A percentile compares a stretch with the other conserved stretches of the same genome.
These are phyloP conservation scores for Esox lucius DNA, from an alignment of 2,797 vertebrate genomes.

Conservation along the genomic window DNA sequence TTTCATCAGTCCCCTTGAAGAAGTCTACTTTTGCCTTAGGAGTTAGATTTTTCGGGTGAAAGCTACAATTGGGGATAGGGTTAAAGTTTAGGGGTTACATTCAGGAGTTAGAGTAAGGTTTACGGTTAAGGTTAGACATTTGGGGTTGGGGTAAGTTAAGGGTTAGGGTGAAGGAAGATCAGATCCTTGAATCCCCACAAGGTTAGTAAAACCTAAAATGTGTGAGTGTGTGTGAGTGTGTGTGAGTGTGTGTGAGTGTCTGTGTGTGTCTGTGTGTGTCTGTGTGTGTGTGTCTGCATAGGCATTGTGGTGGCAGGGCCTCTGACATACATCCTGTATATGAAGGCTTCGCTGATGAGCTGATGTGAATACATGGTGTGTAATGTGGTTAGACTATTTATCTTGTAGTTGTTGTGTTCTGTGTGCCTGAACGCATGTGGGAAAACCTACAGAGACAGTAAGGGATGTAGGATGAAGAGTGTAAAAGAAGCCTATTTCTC, in stretches of 20 bases:
- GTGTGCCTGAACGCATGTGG: constrained; percentile 10
- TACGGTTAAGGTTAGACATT: no score
- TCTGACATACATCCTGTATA: constrained; percentile 38
- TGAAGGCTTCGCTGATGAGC: constrained; percentile 34
- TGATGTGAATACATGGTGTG: constrained; percentile 48
- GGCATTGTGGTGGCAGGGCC: constrained; percentile 45
- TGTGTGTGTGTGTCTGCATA: constrained; percentile 4
- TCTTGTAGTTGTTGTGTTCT: background rate
- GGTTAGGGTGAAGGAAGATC: background rate
- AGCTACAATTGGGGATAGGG: no score
- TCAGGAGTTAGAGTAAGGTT: no score
- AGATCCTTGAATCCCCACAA: no score
- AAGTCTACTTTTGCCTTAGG: no score
- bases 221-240: constrained; percentile 18
- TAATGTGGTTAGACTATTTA: background rate
- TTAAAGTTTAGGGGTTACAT: no score
- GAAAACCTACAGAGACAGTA: background rate
- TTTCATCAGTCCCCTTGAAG: no score
- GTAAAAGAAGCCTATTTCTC: constrained; percentile 2
- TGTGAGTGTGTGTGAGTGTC: constrained; percentile 17
- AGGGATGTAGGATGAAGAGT: background rate
- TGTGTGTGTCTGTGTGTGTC: constrained; percentile 1
- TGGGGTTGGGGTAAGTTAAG: background rate
- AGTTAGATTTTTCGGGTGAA: no score
- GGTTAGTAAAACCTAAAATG: background rate